phyloP scores from a whole-genome alignment of 2,797 vertebrate genomes.

The Melanotaenia trifasciata region DNA sequence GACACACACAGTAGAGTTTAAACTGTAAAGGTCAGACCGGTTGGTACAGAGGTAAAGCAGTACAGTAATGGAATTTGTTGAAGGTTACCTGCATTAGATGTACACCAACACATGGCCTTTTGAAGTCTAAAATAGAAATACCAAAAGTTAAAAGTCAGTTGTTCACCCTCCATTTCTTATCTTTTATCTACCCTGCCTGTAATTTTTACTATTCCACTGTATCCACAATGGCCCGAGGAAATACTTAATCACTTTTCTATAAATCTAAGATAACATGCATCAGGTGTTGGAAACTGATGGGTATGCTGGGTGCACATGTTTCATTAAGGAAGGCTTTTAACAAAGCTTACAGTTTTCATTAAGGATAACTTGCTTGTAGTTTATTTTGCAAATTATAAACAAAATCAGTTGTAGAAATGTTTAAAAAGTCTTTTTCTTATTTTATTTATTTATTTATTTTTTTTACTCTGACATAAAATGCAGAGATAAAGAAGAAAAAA shows the following conservation, averaged over 20 bases:
- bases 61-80: slow-evolving; percentile 64
- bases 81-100: slow-evolving; percentile 66
- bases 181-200: slow-evolving; percentile 27
- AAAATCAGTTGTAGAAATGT: no score
- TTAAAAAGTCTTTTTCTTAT: no score
- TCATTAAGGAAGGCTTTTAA: background rate
- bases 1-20: slow-evolving; percentile 16
- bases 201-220: slow-evolving; percentile 7
- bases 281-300: background rate
- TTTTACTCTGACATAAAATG: no score
- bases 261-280: background rate
- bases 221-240: background rate
- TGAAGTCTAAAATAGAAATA: slow-evolving; percentile 30
- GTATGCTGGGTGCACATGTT: background rate
- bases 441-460: no score
- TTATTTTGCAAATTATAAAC: no score
- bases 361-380: no score
- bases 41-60: slow-evolving; percentile 29
- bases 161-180: slow-evolving; percentile 30
- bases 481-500: no score
- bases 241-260: background rate
- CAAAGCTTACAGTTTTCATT: background rate
- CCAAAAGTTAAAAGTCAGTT: slow-evolving; percentile 8
- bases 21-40: slow-evolving; percentile 66
- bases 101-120: slow-evolving; percentile 33